Conservation (phyloP, 2,797 vertebrate genomes). For the Cirrhinus molitorella region DNA sequence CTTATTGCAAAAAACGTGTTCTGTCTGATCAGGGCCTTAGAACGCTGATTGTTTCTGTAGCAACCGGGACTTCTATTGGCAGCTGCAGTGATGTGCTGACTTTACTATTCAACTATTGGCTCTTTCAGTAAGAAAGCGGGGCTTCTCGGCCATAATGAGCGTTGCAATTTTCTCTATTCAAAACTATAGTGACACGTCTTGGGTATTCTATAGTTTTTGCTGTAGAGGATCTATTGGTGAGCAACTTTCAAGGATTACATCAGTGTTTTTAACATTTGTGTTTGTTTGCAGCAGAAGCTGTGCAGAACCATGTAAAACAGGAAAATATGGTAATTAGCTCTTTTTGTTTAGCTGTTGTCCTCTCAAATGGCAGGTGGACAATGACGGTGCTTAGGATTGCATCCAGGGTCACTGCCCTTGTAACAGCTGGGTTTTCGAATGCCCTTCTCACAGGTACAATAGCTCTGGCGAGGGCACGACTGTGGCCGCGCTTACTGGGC, state of each 20-base stretch:
- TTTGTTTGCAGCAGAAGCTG: background rate
- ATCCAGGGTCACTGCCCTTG: constrained; percentile 31
- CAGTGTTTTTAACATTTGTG: background rate
- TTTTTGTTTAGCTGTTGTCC: constrained; percentile 2
- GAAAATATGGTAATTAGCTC: constrained; percentile 26
- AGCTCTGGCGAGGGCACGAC: background rate
- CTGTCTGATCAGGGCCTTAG: too few species aligned
- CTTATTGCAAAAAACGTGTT: too few species aligned
- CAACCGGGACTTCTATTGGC: too few species aligned
- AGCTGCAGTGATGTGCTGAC: too few species aligned
- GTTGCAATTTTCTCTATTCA: too few species aligned
- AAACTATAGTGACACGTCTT: too few species aligned
- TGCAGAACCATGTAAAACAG: constrained; percentile 11
- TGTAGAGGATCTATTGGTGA: too few species aligned
- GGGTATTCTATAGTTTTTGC: too few species aligned
- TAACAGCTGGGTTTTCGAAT: constrained; percentile 24
- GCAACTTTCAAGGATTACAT: background rate
- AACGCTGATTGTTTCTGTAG: too few species aligned
- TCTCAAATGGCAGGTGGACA: constrained; percentile 30
- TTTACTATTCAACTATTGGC: too few species aligned
- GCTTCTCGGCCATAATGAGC: too few species aligned
- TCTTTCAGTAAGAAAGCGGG: too few species aligned
- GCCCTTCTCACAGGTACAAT: constrained; percentile 17
- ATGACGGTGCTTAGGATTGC: background rate
- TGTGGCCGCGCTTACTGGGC: background rate